phyloP scores from a whole-genome alignment of 2,888 invertebrate species.

The Strigamia crassipes region DNA sequence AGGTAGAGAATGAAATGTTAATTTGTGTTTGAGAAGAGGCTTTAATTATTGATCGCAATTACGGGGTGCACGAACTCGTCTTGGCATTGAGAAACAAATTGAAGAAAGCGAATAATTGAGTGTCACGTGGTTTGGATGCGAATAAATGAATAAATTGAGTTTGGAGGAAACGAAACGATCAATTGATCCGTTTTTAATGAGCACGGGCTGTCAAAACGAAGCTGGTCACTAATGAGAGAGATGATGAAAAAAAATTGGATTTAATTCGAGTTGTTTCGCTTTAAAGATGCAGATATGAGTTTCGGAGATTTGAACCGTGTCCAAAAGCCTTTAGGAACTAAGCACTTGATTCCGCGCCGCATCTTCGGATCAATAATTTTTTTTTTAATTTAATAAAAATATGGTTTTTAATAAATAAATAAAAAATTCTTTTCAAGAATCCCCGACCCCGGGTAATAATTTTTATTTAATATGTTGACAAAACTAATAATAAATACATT shows the following conservation, averaged over 20 bases:
- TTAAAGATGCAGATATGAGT: slow-evolving; percentile 9
- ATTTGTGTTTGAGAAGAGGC: neutral
- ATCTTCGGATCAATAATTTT: slow-evolving; percentile 31
- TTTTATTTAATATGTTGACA: too few species aligned
- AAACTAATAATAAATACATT: too few species aligned
- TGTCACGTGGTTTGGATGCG: neutral
- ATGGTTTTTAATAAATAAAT: too few species aligned
- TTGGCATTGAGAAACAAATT: too few species aligned
- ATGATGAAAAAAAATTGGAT: neutral
- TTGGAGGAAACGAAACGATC: neutral
- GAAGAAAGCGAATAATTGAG: too few species aligned
- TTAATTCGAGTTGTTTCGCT: neutral
- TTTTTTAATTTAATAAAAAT: too few species aligned
- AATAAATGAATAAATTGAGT: neutral
- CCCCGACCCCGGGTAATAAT: too few species aligned
- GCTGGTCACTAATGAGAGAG: neutral
- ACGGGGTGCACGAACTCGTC: neutral
- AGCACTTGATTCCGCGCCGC: neutral
- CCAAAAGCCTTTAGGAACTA: slow-evolving; percentile 16
- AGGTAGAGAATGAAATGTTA: too few species aligned
- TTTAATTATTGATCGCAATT: neutral
- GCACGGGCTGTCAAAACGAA: neutral
- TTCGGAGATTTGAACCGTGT: neutral
- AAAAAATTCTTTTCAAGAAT: too few species aligned
- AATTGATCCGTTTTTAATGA: slow-evolving; percentile 23